Evolutionary conservation across 1,140 invertebrate species (phyloP), one percentile per base, ranked within the genome.

Genomic region (Rhizoglyphus robini): DNA sequence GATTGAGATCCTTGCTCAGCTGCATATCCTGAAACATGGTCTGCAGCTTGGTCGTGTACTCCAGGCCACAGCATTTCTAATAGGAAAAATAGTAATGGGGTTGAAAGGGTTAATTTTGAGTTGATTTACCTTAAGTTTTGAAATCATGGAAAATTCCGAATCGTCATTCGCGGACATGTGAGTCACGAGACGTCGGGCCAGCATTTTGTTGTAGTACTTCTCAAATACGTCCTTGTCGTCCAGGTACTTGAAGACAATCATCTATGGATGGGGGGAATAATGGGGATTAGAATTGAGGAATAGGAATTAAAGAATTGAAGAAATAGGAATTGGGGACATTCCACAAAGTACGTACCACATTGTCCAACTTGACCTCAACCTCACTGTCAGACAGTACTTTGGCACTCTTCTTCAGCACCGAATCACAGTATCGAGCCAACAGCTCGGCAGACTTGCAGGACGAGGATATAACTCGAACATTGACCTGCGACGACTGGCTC

Each of bases 141-240:
- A 96, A 78, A 99, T 98, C 95, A 99, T 98, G 67, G 90, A 94
- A 51, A 92, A 90, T 81, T 99, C 96, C 15, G 94, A 91, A 78
- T 99, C 96, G 75, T 99, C 96, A 72, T 90, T 96, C 15, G 95
- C 94, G 30, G 93, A 96, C 85, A 95, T 90, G 73, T 98, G 92
- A 73, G 90, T 87, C 0, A 98, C 94, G 68, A 99, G 81, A 67
- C 96, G 83, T 79, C 97, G 98, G 3, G 94, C 94, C 65, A 99
- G 78, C 92, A 98, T 96, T 81, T 98, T 99, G 74, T 90, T 94
- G 76, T 99, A 99, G 78, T 96, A 98, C 75, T 96, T 98, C 78
- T 98, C 95, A 79, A 98, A 99, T 20, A 99, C 94, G 78, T 99
- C 96, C 79, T 99, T 99, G 77, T 99, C 96, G 78, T 98, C 95